Evolutionary conservation across 2,888 invertebrate genomes (phyloP), one percentile per base, ranked within the genome.

Genomic region (Elegia similella): DNA sequence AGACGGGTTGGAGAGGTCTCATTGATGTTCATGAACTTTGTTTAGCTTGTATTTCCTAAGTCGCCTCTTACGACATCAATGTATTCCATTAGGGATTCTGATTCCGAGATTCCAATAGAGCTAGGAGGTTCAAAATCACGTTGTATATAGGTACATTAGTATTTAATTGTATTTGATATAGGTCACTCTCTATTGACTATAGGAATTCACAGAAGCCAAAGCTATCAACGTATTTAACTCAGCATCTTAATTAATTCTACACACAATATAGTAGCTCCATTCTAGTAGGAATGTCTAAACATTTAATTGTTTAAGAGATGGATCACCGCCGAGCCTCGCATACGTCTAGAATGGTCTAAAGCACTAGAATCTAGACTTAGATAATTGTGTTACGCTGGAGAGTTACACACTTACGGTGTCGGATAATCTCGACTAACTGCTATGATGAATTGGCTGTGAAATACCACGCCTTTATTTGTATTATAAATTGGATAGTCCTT

Each of bases 271-370:
- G 43, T 23, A 23, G 23, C 23, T 23, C 43, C 12, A 12, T 32
- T 6, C 38, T n/a, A 38, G 38, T 8, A 12, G 47, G 30, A 48
- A 48, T 48, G 47, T 29, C 12, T 38, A 15, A 30, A 48, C 47
- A 48, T 48, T 48, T 48, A 48, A 48, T 48, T 48, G 47, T 48
- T 48, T 48, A 30, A 13, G 30, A 30, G 47, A 48, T 13, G 30
- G 30, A 48, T 48, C 47, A 48, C 47, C 47, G 47, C n/a, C 46
- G 46, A 6, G 7, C 13, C 30, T 30, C 30, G 30, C 47, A 30
- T 29, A 13, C 29, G 47, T 48, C 47, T 48, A 30, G 38, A 38
- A 38, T 8, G 38, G 38, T 38, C 2, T 23, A 23, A 5, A 23
- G 5, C 23, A 23, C 38, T 38, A 38, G 47, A 13, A 30, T 15